Percentiles rank a stretch among this genome's conserved stretches.
Evolutionary conservation across 2,113 vertebrate species (phyloP).

Genomic region (Micromys minutus): DNA sequence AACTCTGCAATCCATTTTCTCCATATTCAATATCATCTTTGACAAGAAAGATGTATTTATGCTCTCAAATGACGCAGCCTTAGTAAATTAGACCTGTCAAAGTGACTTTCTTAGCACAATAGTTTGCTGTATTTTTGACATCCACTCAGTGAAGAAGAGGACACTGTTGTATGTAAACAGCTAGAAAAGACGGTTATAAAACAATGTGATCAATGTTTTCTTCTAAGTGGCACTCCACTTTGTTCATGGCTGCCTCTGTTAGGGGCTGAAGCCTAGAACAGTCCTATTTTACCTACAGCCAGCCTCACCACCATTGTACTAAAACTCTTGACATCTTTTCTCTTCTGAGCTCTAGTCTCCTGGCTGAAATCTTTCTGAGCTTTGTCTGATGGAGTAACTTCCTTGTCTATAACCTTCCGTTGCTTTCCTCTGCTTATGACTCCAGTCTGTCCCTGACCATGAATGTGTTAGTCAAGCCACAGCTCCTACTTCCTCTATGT

Average conservation of each 20-base stretch:
- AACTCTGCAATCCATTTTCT: conserved; percentile 81
- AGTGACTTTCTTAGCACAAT: conserved; percentile 81
- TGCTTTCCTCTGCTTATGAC: neutral
- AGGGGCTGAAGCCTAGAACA: neutral
- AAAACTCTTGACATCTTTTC: neutral
- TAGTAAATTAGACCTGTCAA: conserved; percentile 83
- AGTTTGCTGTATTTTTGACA: conserved; percentile 81
- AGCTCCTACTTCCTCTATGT: neutral
- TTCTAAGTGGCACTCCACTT: neutral
- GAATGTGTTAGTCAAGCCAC: neutral
- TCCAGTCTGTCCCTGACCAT: neutral
- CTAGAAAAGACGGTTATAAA: conserved; percentile 65
- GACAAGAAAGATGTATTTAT: conserved; percentile 85
- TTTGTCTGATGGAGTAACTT: neutral
- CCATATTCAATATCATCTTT: conserved; percentile 82
- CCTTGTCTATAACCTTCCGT: neutral
- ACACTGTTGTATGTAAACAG: conserved; percentile 73
- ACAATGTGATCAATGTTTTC: conserved; percentile 7
- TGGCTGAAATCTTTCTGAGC: neutral
- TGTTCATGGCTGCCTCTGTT: neutral
- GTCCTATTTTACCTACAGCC: neutral
- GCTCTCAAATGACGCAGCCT: conserved; percentile 81
- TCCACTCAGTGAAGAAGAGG: conserved; percentile 66
- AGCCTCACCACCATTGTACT: neutral
- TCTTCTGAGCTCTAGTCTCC: neutral